Percentiles rank a stretch among this genome's conserved stretches.
phyloP scores from a whole-genome alignment of 2,797 vertebrate species.

The Anisognathus igniventris region DNA sequence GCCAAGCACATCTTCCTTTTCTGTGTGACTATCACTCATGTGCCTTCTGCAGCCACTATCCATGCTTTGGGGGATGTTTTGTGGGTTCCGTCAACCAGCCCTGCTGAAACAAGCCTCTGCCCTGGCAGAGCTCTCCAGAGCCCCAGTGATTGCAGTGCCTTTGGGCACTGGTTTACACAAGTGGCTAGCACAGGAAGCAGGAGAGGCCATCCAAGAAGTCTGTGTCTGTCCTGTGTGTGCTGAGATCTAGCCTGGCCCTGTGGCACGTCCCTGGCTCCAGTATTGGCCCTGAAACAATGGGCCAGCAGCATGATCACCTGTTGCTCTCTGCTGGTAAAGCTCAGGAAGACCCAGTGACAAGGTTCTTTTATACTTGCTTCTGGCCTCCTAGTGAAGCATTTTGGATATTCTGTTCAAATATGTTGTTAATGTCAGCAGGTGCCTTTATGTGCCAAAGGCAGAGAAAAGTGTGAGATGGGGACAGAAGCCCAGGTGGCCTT shows the following conservation, averaged over 20 bases:
- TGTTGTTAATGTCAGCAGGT: not conserved
- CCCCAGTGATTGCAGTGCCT: not conserved
- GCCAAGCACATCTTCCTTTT: not conserved
- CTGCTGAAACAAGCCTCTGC: not conserved
- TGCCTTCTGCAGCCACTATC: not conserved
- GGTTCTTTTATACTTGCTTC: not conserved
- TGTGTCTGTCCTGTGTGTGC: not conserved
- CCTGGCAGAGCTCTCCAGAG: not conserved
- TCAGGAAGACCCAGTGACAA: not conserved
- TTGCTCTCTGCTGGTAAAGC: not conserved
- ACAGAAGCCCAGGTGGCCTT: not conserved
- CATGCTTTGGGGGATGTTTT: not conserved
- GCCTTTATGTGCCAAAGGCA: not conserved
- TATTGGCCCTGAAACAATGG: not conserved
- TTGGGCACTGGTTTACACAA: not conserved
- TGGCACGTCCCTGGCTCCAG: not conserved
- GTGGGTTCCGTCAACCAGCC: not conserved
- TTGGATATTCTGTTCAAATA: not conserved
- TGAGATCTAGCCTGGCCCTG: not conserved
- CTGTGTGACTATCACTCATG: rapidly evolving
- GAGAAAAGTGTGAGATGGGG: rapidly evolving
- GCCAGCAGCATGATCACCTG: not conserved
- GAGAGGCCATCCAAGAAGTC: not conserved
- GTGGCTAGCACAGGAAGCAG: not conserved
- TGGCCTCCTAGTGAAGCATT: not conserved